Evolutionary conservation across 2,888 invertebrate genomes (phyloP).

Genomic region (Lasioglossum vierecki): DNA sequence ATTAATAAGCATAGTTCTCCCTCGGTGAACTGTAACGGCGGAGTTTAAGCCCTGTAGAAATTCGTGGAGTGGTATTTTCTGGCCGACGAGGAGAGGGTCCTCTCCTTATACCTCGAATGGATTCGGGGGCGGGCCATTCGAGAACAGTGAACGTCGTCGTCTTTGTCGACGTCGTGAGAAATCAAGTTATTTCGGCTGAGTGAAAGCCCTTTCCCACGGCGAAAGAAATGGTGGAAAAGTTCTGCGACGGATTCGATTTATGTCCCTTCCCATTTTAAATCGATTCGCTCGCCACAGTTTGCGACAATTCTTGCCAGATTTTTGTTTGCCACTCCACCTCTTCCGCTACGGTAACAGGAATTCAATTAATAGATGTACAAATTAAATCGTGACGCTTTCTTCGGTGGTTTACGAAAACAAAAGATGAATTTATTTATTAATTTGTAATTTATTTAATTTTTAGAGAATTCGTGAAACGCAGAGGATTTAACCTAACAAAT

Average conservation of each 20-base stretch:
- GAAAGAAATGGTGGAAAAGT: slow-evolving; percentile 21
- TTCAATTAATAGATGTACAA: too few relatives aligned
- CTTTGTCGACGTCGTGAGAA: slow-evolving; percentile 11
- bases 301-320: slow-evolving; percentile 10
- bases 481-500: too few relatives aligned
- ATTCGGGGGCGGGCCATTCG: slow-evolving; percentile 23
- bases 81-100: slow-evolving; percentile 8
- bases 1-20: slow-evolving; percentile 1
- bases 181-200: slow-evolving; percentile 39
- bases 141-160: slow-evolving; percentile 3
- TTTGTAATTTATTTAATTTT: too few relatives aligned
- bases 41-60: not conserved
- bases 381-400: too few relatives aligned
- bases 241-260: slow-evolving; percentile 7
- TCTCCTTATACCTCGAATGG: slow-evolving; percentile 2
- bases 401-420: too few relatives aligned
- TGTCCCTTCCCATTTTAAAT: slow-evolving; percentile 11
- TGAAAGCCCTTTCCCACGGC: slow-evolving; percentile 11
- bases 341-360: not conserved
- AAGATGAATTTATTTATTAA: too few relatives aligned
- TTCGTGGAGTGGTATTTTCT: slow-evolving; percentile 24
- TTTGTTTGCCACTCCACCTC: not conserved
- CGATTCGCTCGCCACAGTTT: slow-evolving; percentile 11
- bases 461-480: too few relatives aligned
- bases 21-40: not conserved